Conservation (phyloP, 2,797 vertebrate species). For the Anniella stebbinsi region DNA sequence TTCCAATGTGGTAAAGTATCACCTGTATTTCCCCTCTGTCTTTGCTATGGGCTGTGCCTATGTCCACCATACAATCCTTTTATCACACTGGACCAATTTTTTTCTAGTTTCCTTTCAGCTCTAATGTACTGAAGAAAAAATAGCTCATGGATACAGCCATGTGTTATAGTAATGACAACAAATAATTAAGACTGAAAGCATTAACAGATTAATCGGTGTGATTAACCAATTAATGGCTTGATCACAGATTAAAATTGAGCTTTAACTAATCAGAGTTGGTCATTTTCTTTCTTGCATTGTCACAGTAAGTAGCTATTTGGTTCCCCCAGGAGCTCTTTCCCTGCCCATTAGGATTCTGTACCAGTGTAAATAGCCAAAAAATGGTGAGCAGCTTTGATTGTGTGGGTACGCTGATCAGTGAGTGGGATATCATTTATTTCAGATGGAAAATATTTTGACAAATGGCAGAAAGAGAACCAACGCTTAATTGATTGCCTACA, state of each 20-base stretch:
- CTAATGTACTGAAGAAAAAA: not conserved
- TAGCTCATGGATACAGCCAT: not conserved
- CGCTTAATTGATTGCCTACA: not conserved
- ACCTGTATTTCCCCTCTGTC: not conserved
- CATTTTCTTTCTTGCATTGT: not conserved
- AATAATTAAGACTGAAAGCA: conserved; percentile 13
- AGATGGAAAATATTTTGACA: not conserved
- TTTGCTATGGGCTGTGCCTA: not conserved
- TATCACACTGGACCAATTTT: not conserved
- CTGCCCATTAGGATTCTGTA: not conserved
- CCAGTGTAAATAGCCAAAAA: not conserved
- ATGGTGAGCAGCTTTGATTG: not conserved
- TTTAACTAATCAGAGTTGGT: not conserved
- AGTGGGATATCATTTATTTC: not conserved
- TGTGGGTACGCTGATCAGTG: not conserved
- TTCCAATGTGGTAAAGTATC: not conserved
- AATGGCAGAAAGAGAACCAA: not conserved
- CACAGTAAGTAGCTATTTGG: not conserved
- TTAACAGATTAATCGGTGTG: conserved; percentile 13
- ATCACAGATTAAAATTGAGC: not conserved
- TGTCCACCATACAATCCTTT: no score
- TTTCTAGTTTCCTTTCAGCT: not conserved
- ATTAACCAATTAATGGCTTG: conserved; percentile 21
- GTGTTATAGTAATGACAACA: conserved; percentile 5
- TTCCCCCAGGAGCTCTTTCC: not conserved